Evolutionary conservation across 2,113 vertebrate species (phyloP).

Genomic region (Epinephelus cyanopodus): DNA sequence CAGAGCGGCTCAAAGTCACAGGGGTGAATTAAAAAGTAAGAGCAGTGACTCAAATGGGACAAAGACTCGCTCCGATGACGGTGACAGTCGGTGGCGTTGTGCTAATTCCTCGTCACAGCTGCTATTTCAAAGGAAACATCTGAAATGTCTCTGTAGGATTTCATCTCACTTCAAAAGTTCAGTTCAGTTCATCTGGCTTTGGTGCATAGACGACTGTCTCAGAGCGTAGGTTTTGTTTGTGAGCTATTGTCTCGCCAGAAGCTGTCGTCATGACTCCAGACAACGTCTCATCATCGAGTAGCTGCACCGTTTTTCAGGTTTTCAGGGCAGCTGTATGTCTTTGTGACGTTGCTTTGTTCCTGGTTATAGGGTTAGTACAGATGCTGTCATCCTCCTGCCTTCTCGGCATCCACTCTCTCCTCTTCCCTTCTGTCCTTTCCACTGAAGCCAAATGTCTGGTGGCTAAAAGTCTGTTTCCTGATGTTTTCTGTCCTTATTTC

Average conservation of each 20-base stretch:
- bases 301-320: background rate
- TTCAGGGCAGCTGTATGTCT: background rate
- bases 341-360: background rate
- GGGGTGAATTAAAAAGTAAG: background rate
- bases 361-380: background rate
- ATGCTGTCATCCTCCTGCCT: fast-evolving
- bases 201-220: background rate
- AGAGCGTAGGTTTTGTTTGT: background rate
- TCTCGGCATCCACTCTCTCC: background rate
- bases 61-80: background rate
- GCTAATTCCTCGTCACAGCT: background rate
- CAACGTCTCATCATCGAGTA: background rate
- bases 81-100: background rate
- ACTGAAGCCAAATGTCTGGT: slow-evolving; percentile 17
- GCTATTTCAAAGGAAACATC: background rate
- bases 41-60: background rate
- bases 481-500: slow-evolving; percentile 28
- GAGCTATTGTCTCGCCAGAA: background rate
- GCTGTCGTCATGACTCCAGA: background rate
- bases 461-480: slow-evolving; percentile 53
- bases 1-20: background rate
- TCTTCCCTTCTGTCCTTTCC: background rate
- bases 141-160: background rate
- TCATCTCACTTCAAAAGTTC: background rate
- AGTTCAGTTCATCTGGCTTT: background rate